phyloP scores from a whole-genome alignment of 2,797 vertebrate genomes.

The Ctenopoma multispine region DNA sequence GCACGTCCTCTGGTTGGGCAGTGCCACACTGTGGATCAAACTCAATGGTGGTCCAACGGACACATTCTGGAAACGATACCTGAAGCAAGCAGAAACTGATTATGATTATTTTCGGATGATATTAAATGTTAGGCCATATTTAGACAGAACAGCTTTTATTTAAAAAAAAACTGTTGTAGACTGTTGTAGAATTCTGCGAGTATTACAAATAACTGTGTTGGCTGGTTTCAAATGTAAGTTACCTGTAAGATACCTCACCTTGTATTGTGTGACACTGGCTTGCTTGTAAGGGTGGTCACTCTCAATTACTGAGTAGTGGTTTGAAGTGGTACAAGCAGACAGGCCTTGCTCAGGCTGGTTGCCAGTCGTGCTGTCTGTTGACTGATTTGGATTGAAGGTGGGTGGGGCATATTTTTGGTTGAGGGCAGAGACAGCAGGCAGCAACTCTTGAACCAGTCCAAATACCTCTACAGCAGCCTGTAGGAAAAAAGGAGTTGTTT shows the following conservation, averaged over 20 bases:
- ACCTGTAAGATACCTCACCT: slow-evolving; percentile 78
- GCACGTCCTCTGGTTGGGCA: slow-evolving; percentile 96
- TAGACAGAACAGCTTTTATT: too few species aligned
- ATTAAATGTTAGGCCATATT: background rate
- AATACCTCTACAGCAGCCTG: slow-evolving; percentile 99
- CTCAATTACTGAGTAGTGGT: slow-evolving; percentile 95
- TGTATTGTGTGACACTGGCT: slow-evolving; percentile 94
- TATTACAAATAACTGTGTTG: background rate
- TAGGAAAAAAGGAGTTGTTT: slow-evolving; percentile 10
- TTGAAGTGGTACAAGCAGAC: slow-evolving; percentile 97
- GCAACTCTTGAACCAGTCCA: slow-evolving; percentile 95
- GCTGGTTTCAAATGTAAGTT: background rate
- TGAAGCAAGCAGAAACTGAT: slow-evolving; percentile 58
- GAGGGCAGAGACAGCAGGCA: slow-evolving; percentile 95
- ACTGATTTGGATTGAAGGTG: slow-evolving; percentile 98
- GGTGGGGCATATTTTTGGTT: slow-evolving; percentile 99
- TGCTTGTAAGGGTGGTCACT: slow-evolving; percentile 99
- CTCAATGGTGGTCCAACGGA: slow-evolving; percentile 96
- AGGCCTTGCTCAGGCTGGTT: slow-evolving; percentile 98
- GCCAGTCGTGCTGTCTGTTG: slow-evolving; percentile 98
- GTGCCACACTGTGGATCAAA: slow-evolving; percentile 98
- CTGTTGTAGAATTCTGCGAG: too few species aligned
- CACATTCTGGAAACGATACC: slow-evolving; percentile 98
- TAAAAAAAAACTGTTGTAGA: too few species aligned
- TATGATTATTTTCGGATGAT: background rate